These are phyloP conservation scores for Chamaedrilus cognettii DNA, from an alignment of 2,888 invertebrate genomes.

Conservation along the genomic window DNA sequence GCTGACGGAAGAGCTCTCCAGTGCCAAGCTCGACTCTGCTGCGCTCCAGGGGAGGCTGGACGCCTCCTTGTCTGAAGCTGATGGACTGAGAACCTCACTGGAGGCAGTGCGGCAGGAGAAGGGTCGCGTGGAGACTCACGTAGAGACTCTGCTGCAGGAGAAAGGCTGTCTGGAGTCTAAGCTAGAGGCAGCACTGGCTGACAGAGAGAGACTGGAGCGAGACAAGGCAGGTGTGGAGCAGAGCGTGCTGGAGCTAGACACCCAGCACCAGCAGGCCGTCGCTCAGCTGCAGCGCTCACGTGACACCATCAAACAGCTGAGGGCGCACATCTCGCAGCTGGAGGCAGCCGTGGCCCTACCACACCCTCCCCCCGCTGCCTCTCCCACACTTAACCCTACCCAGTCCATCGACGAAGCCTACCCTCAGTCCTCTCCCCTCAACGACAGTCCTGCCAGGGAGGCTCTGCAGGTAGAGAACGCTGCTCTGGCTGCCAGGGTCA, in stretches of 20 bases:
- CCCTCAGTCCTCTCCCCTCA: too few relatives aligned
- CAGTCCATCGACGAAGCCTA: too few relatives aligned
- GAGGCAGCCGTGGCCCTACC: too few relatives aligned
- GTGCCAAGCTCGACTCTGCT: conserved; percentile 5
- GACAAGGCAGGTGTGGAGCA: too few relatives aligned
- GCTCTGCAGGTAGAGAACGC: too few relatives aligned
- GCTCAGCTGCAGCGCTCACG: neutral
- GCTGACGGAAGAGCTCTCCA: conserved; percentile 16
- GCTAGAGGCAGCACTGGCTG: conserved; percentile 16
- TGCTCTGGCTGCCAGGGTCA: too few relatives aligned
- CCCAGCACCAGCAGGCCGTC: conserved; percentile 70
- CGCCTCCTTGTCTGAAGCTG: too few relatives aligned
- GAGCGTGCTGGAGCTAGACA: conserved; percentile 73
- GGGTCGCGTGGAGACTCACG: conserved; percentile 37
- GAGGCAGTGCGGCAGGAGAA: conserved; percentile 43
- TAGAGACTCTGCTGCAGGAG: conserved; percentile 39
- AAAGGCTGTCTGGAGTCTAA: conserved; percentile 40
- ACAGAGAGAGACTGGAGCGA: conserved; percentile 24
- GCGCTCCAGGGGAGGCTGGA: too few relatives aligned
- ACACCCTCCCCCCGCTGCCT: too few relatives aligned
- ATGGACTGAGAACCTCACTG: conserved; percentile 42
- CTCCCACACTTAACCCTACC: too few relatives aligned
- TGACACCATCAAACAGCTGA: conserved; percentile 1
- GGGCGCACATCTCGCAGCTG: neutral
- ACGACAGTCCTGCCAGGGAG: too few relatives aligned